phyloP scores from a whole-genome alignment of 2,113 vertebrate species.

The Crotophaga sulcirostris region DNA sequence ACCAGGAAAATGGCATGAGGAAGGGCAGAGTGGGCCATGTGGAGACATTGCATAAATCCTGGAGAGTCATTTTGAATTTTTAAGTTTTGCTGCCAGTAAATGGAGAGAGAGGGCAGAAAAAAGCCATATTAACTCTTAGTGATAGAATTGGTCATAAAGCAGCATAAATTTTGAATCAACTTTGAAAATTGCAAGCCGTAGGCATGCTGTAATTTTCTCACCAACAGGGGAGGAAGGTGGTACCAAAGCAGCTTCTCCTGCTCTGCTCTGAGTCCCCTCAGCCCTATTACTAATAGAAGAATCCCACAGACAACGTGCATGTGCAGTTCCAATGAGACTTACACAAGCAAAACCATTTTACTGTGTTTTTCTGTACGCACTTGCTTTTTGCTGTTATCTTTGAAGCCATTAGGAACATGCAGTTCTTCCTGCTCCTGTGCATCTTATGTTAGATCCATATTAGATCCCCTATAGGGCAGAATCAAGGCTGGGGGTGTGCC shows the following conservation, averaged over 20 bases:
- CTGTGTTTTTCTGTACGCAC: not conserved
- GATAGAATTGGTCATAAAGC: not conserved
- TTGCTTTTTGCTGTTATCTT: not conserved
- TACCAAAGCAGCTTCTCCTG: not conserved
- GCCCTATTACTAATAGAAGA: not conserved
- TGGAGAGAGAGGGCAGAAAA: not conserved
- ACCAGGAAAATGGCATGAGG: not conserved
- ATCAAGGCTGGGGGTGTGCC: not conserved
- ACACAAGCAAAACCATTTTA: not conserved
- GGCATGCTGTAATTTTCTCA: not conserved
- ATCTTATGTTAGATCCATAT: not conserved
- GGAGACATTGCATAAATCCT: not conserved
- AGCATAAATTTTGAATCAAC: not conserved
- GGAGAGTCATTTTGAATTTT: not conserved
- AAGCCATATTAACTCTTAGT: not conserved
- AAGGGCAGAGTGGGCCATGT: not conserved
- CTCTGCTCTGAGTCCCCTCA: not conserved
- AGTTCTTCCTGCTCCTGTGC: not conserved
- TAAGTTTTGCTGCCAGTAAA: not conserved
- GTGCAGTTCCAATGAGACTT: not conserved
- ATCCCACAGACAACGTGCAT: not conserved
- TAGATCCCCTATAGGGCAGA: not conserved
- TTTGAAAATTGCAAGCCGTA: not conserved
- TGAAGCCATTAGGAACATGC: conserved; percentile 12
- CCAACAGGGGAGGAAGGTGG: not conserved